Evolutionary conservation across 2,113 vertebrate genomes (phyloP).

Genomic region (Brienomyrus brachyistius): DNA sequence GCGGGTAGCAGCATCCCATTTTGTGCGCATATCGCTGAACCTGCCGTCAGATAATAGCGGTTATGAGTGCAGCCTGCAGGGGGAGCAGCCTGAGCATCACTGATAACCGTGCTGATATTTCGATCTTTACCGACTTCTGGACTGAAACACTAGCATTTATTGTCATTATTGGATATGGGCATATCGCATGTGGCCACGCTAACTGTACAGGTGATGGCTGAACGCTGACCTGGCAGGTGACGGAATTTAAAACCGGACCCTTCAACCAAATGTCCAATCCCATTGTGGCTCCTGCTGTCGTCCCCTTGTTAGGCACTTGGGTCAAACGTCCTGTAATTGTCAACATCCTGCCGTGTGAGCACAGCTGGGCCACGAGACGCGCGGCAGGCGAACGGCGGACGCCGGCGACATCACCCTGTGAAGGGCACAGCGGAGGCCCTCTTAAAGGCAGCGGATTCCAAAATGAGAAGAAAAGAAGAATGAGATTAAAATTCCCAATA

Average conservation of each 20-base stretch:
- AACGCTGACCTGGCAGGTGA: not conserved
- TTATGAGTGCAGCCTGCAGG: not conserved
- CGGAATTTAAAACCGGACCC: not conserved
- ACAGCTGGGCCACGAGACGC: not conserved
- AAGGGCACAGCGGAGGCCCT: not conserved
- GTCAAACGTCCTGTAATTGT: too few species aligned
- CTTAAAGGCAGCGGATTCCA: slow-evolving; percentile 9
- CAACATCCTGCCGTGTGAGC: not conserved
- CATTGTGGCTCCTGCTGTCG: not conserved
- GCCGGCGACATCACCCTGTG: not conserved
- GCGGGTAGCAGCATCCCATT: not conserved
- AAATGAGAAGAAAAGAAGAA: slow-evolving; percentile 2
- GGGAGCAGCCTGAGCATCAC: not conserved
- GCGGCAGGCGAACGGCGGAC: not conserved
- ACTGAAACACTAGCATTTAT: not conserved
- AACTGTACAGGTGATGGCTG: not conserved
- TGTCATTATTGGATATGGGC: not conserved
- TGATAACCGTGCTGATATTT: not conserved
- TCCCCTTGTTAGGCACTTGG: not conserved
- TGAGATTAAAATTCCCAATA: slow-evolving; percentile 49
- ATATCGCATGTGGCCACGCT: not conserved
- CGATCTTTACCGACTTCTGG: not conserved
- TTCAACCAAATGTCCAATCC: not conserved
- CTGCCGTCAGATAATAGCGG: not conserved
- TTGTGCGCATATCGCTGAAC: not conserved